Evolutionary conservation across 2,797 vertebrate genomes (phyloP), one percentile per base, ranked within the genome.

Genomic region (Toxotes lorentzi): DNA sequence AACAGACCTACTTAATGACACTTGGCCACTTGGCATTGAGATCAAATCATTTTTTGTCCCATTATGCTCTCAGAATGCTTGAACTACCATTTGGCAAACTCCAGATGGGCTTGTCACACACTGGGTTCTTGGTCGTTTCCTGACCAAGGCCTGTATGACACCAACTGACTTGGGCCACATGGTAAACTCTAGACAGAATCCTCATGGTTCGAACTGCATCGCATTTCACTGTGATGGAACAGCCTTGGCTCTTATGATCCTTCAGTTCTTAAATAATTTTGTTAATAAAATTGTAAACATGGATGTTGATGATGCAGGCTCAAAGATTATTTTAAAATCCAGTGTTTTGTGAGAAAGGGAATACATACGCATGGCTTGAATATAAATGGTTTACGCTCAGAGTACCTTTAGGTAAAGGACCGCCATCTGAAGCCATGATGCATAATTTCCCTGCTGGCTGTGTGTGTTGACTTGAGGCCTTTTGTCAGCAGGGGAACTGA

Each of bases 401-500:
- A 47, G 19, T 62, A 35, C 5, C 41, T 70, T 64, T 56, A 41
- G 45, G 47, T 63, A 50, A 65, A 64, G 19, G 17, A 8, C 1
- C 23, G 9, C 48, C 73, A 69, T 67, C 43, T 67, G 17, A 71
- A 73, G 40, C 54, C 60, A 17, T 67, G 51, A 74, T 84, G 79
- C 65, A 50, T 50, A 62, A 77, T 23, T 14, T 11, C 13, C 70
- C 54, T 74, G 54, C 51, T 86, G 73, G 56, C 58, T 77, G 64
- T 86, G 65, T n/a, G 73, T 83, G 73, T 78, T 78, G 75, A 86
- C 60, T 53, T 76, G 68, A 89, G 81, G 90, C 84, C 81, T 90
- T 89, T 88, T 89, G 79, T 90, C 74, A 88, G 79, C 63, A 75
- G 64, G 65, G 59, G 77, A 23, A 71, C 78, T 45, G 41, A 79